Evolutionary conservation across 2,113 vertebrate species (phyloP).

Genomic region (Ia io): DNA sequence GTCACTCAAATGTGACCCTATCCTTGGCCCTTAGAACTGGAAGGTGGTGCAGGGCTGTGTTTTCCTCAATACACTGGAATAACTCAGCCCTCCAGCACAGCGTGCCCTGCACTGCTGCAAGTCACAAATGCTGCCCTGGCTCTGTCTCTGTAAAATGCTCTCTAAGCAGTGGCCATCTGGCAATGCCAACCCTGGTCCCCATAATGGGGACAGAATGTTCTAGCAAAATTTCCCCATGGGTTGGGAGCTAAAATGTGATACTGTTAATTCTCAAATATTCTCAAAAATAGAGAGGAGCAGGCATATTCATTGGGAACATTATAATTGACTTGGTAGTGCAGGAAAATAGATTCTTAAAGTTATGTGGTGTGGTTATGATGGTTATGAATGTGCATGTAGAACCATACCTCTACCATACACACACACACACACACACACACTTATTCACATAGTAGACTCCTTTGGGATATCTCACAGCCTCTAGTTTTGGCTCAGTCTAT

Average conservation of each 20-base stretch:
- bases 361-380: background rate
- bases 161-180: background rate
- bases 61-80: background rate
- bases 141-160: background rate
- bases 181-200: background rate
- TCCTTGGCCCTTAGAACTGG: background rate
- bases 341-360: background rate
- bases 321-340: background rate
- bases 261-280: background rate
- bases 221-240: background rate
- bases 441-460: background rate
- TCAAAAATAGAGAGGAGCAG: background rate
- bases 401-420: background rate
- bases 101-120: background rate
- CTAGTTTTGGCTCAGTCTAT: background rate
- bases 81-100: background rate
- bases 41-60: background rate
- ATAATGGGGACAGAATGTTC: background rate
- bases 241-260: background rate
- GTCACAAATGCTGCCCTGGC: background rate
- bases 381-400: background rate
- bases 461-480: background rate
- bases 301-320: background rate
- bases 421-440: too few relatives aligned
- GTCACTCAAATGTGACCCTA: background rate